Evolutionary conservation across 2,113 vertebrate genomes (phyloP).

Genomic region (Paradoxurus hermaphroditus): DNA sequence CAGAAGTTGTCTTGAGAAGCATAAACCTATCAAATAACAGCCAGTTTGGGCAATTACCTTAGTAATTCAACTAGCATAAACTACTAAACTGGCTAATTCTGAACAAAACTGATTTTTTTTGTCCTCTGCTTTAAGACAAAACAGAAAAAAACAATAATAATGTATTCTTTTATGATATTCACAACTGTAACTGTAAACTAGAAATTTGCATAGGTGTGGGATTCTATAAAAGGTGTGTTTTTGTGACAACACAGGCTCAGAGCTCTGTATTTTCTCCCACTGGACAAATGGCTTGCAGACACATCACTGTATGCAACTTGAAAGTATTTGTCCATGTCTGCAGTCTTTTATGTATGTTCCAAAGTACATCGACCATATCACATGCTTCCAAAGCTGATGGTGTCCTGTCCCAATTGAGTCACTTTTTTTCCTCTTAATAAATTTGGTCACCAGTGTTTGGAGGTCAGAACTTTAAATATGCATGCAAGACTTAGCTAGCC

Average conservation of each 20-base stretch:
- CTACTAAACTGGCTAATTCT: background rate
- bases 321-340: background rate
- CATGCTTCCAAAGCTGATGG: background rate
- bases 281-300: background rate
- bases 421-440: background rate
- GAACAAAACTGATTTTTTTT: background rate
- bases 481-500: background rate
- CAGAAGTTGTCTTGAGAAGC: background rate
- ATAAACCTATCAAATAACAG: background rate
- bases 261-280: background rate
- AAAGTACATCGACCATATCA: background rate
- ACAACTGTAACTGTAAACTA: background rate
- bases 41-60: background rate
- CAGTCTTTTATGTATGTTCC: background rate
- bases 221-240: background rate
- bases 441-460: background rate
- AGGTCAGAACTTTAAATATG: constrained; percentile 3
- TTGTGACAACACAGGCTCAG: background rate
- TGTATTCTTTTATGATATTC: background rate
- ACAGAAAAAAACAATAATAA: background rate
- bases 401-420: background rate
- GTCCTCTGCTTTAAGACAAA: background rate
- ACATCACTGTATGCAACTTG: background rate
- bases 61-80: background rate
- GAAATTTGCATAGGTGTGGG: background rate